A percentile compares a stretch with the other conserved stretches of the same genome.
These are phyloP conservation scores for Amphiduros pacificus DNA, from an alignment of 2,888 invertebrate species.

Conservation along the genomic window DNA sequence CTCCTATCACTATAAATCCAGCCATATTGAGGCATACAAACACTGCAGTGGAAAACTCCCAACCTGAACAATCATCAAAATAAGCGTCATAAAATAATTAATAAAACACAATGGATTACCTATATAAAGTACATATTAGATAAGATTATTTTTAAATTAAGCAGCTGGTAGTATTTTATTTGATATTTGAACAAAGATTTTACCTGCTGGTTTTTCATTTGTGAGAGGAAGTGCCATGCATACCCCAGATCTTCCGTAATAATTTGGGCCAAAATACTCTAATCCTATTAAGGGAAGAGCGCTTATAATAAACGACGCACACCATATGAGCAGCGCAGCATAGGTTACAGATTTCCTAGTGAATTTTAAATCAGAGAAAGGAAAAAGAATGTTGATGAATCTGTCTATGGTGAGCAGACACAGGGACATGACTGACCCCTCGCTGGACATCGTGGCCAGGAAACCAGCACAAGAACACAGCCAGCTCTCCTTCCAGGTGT, in stretches of 20 bases:
- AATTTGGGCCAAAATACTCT: neutral
- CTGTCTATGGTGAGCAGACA: neutral
- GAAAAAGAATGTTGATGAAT: neutral
- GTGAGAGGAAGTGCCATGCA: neutral
- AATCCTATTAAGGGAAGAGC: neutral
- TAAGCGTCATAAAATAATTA: too few species aligned
- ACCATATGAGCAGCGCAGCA: neutral
- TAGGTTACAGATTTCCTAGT: too few species aligned
- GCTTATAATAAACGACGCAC: neutral
- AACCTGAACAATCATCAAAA: too few species aligned
- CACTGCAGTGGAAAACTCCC: neutral
- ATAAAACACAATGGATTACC: too few species aligned
- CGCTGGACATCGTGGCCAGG: neutral
- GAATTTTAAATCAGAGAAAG: neutral
- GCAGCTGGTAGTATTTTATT: too few species aligned
- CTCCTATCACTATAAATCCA: neutral
- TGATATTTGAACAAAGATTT: too few species aligned
- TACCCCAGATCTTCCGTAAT: neutral
- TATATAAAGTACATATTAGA: too few species aligned
- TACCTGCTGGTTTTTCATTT: neutral
- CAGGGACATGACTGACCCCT: neutral
- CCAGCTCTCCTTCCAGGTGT: neutral
- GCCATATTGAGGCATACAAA: neutral
- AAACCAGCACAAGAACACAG: neutral
- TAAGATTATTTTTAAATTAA: too few species aligned